phyloP scores from a whole-genome alignment of 2,888 invertebrate species.

The Idaea straminata region DNA sequence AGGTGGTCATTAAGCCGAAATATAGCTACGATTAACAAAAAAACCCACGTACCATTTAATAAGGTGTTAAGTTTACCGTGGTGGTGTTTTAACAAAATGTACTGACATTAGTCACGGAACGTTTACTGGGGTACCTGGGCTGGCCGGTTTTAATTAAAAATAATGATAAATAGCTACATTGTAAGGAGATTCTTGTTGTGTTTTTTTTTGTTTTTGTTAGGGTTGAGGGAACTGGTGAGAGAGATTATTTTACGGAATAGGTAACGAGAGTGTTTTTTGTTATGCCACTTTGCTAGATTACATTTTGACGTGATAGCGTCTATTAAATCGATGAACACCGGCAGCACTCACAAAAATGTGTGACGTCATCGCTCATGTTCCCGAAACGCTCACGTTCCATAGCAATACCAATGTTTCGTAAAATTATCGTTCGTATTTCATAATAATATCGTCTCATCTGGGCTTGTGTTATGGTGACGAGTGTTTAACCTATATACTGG shows the following conservation, averaged over 20 bases:
- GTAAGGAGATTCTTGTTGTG: slow-evolving; percentile 6
- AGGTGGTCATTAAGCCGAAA: slow-evolving; percentile 69
- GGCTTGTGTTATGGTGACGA: too few relatives aligned
- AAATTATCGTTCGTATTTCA: too few relatives aligned
- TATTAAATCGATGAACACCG: too few relatives aligned
- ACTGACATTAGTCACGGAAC: slow-evolving; percentile 59
- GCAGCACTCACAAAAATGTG: too few relatives aligned
- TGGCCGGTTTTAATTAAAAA: slow-evolving; percentile 24
- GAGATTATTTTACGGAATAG: not conserved
- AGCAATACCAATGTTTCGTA: too few relatives aligned
- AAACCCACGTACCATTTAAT: slow-evolving; percentile 68
- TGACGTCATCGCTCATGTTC: too few relatives aligned
- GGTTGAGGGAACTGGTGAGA: not conserved
- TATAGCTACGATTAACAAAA: slow-evolving; percentile 74
- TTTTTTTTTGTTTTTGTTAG: slow-evolving; percentile 5
- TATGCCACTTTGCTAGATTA: too few relatives aligned
- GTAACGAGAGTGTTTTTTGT: not conserved
- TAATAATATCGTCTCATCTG: too few relatives aligned
- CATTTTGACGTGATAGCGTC: too few relatives aligned
- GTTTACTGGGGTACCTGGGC: slow-evolving; percentile 25
- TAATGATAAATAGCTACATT: slow-evolving; percentile 12
- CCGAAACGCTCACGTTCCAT: too few relatives aligned
- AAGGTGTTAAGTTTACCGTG: slow-evolving; percentile 70
- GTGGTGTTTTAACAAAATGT: slow-evolving; percentile 57
- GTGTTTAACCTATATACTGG: too few relatives aligned